These are phyloP conservation scores for Hyposoter didymator DNA, from an alignment of 2,888 invertebrate species.

Conservation along the genomic window DNA sequence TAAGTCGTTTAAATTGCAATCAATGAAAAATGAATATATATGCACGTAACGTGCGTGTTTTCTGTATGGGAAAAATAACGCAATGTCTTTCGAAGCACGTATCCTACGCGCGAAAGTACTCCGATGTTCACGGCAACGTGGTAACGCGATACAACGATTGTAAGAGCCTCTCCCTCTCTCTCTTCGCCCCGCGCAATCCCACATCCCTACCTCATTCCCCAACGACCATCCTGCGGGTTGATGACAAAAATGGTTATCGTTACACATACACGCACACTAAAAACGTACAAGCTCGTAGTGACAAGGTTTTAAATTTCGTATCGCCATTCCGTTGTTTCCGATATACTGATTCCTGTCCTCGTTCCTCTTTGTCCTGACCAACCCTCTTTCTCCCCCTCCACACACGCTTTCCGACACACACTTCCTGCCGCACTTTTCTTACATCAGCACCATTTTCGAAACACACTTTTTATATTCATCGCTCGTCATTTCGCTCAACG, in stretches of 20 bases:
- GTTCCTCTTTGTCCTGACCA: constrained; percentile 25
- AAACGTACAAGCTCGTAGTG: constrained; percentile 13
- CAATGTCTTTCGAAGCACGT: constrained; percentile 49
- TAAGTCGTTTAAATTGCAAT: constrained; percentile 25
- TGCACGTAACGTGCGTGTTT: not conserved
- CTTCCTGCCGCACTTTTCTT: constrained; percentile 44
- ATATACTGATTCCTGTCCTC: constrained; percentile 59
- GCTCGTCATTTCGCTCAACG: not conserved
- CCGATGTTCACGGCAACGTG: constrained; percentile 33
- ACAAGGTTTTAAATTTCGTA: constrained; percentile 67
- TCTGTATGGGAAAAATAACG: constrained; percentile 23
- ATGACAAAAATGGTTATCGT: constrained; percentile 69
- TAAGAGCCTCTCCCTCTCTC: constrained; percentile 21
- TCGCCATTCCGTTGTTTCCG: constrained; percentile 63
- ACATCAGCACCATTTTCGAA: constrained; percentile 27
- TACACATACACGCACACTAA: constrained; percentile 34
- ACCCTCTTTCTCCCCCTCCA: constrained; percentile 12
- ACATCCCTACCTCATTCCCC: constrained; percentile 38
- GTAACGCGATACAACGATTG: constrained; percentile 64
- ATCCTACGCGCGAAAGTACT: constrained; percentile 59
- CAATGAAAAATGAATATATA: constrained; percentile 35
- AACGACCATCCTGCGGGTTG: constrained; percentile 58
- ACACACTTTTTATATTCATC: not conserved
- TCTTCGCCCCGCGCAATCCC: constrained; percentile 23
- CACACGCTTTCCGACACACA: not conserved